Percentiles rank a stretch among this genome's conserved stretches.
Conservation (phyloP, 92 coral and sea anemone species). For the Phenganax marumi region DNA sequence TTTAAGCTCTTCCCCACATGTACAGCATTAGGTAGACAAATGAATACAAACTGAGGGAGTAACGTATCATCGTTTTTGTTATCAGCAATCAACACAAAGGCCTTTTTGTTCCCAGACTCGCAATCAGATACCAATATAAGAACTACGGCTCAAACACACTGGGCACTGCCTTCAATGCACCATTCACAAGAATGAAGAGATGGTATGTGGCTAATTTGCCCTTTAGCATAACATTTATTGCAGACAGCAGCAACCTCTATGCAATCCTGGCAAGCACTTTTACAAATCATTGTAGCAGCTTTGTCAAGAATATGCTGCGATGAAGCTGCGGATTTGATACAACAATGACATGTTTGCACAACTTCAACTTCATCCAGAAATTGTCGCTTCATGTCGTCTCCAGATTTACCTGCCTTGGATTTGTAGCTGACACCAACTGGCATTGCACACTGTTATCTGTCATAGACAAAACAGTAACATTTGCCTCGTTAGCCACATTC, state of each 20-base stretch:
- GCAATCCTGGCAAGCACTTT: constrained; percentile 40
- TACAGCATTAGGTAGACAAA: constrained; percentile 53
- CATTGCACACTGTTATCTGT: constrained; percentile 55
- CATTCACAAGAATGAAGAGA: constrained; percentile 51
- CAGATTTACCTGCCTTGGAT: constrained; percentile 57
- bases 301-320: constrained; percentile 47
- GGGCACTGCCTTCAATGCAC: constrained; percentile 30
- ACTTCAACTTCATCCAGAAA: constrained; percentile 54
- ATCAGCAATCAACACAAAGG: constrained; percentile 49
- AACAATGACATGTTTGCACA: constrained; percentile 50
- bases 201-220: constrained; percentile 41
- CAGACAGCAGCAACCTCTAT: neutral
- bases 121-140: constrained; percentile 52
- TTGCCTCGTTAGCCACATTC: constrained; percentile 53
- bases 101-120: constrained; percentile 55
- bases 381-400: constrained; percentile 57
- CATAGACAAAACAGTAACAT: constrained; percentile 50
- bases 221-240: constrained; percentile 25
- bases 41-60: constrained; percentile 39
- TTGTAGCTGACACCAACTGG: constrained; percentile 54
- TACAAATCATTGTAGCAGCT: constrained; percentile 37
- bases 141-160: constrained; percentile 53
- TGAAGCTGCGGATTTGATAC: constrained; percentile 42
- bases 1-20: constrained; percentile 61
- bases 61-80: constrained; percentile 28